These are phyloP conservation scores for Anseranas semipalmata DNA, from an alignment of 2,113 vertebrate species.

Conservation along the genomic window DNA sequence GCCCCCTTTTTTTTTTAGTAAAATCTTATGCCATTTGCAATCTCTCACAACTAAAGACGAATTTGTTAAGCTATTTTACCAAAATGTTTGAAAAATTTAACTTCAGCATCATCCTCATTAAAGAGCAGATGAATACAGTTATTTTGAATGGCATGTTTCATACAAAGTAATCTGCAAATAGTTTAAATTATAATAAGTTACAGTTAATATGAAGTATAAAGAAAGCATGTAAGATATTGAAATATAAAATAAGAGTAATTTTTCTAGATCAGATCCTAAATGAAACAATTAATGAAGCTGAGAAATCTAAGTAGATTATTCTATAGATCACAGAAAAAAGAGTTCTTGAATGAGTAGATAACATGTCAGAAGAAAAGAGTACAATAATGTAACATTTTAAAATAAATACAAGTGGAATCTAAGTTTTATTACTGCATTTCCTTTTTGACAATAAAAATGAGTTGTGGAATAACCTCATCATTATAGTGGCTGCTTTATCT, in stretches of 20 bases:
- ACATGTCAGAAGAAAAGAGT: background rate
- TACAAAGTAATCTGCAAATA: background rate
- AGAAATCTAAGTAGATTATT: background rate
- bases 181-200: background rate
- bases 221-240: background rate
- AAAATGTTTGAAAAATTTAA: background rate
- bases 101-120: background rate
- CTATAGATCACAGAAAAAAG: background rate
- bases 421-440: background rate
- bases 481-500: background rate
- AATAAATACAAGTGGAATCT: background rate
- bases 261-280: background rate
- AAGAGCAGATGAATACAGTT: background rate
- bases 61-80: background rate
- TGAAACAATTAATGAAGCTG: background rate
- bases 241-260: background rate
- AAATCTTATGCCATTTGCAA: background rate
- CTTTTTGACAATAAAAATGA: background rate
- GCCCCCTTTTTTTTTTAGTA: no score
- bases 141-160: background rate
- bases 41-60: background rate
- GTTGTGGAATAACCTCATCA: background rate
- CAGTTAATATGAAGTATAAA: background rate
- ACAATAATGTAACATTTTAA: background rate
- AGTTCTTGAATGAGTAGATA: background rate